Evolutionary conservation across 2,888 invertebrate species (phyloP).

Genomic region (Watsonalla cultraria): DNA sequence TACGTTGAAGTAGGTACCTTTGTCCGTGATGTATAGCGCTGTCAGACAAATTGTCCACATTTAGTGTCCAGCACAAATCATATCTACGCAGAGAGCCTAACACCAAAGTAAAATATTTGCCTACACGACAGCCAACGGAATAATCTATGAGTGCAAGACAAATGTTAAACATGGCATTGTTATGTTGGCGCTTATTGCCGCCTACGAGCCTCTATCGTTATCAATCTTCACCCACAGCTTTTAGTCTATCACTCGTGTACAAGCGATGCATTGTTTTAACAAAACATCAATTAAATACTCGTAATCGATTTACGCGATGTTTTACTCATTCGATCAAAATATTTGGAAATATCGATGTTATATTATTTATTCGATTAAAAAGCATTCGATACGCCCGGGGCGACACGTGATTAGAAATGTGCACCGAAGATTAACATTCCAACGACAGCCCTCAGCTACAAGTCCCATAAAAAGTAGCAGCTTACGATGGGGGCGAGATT

Average conservation of each 20-base stretch:
- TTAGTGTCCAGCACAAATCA: constrained; percentile 40
- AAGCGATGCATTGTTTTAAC: constrained; percentile 31
- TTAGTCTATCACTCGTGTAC: constrained; percentile 24
- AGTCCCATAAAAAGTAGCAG: constrained; percentile 41
- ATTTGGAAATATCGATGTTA: too few species aligned
- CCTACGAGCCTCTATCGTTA: constrained; percentile 45
- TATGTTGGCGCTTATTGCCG: constrained; percentile 39
- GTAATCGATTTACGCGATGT: not conserved
- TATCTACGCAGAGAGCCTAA: constrained; percentile 35
- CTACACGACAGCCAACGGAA: constrained; percentile 42
- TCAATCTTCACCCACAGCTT: constrained; percentile 45
- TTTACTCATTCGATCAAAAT: not conserved
- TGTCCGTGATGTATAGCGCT: constrained; percentile 22
- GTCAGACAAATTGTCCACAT: constrained; percentile 31
- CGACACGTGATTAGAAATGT: constrained; percentile 49
- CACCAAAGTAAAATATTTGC: constrained; percentile 43
- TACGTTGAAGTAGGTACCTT: constrained; percentile 1
- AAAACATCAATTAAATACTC: not conserved
- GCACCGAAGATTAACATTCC: constrained; percentile 62
- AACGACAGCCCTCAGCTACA: constrained; percentile 39
- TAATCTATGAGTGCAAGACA: constrained; percentile 56
- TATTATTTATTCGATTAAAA: constrained; percentile 34
- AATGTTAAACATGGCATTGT: constrained; percentile 55
- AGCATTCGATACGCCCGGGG: constrained; percentile 33
- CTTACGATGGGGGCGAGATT: constrained; percentile 49